Evolutionary conservation across 1,140 invertebrate genomes (phyloP).

Genomic region (Melitaea cinxia): DNA sequence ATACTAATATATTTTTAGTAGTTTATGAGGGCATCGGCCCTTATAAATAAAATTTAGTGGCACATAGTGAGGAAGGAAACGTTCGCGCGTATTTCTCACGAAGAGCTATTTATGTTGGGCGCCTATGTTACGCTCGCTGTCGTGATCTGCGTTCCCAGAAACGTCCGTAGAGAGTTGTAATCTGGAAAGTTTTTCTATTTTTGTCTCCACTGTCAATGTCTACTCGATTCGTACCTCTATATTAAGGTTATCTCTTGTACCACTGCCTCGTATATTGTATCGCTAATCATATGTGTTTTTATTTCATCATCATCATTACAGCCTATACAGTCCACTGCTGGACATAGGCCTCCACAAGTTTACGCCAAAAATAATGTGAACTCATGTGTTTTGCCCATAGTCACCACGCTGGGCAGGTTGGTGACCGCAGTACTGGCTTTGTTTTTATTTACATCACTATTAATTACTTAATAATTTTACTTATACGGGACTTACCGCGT

Average conservation of each 20-base stretch:
- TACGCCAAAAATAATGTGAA: no score
- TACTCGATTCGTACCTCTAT: conserved; percentile 30
- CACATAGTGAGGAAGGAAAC: conserved; percentile 45
- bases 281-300: neutral
- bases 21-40: conserved; percentile 25
- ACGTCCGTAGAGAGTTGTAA: conserved; percentile 44
- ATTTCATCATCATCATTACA: neutral
- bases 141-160: conserved; percentile 49
- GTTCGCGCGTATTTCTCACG: conserved; percentile 47
- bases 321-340: no score
- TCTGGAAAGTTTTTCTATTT: conserved; percentile 51
- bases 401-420: no score
- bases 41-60: conserved; percentile 31
- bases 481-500: no score
- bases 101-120: conserved; percentile 53
- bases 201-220: conserved; percentile 55
- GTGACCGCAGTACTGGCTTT: no score
- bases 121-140: conserved; percentile 31
- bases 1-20: neutral
- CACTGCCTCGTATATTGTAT: conserved; percentile 2
- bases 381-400: no score
- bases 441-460: no score
- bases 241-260: conserved; percentile 14
- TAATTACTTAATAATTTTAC: no score
- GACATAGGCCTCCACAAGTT: no score